These are phyloP conservation scores for Pachyuromys duprasi DNA, from an alignment of 2,797 vertebrate species.

Conservation along the genomic window DNA sequence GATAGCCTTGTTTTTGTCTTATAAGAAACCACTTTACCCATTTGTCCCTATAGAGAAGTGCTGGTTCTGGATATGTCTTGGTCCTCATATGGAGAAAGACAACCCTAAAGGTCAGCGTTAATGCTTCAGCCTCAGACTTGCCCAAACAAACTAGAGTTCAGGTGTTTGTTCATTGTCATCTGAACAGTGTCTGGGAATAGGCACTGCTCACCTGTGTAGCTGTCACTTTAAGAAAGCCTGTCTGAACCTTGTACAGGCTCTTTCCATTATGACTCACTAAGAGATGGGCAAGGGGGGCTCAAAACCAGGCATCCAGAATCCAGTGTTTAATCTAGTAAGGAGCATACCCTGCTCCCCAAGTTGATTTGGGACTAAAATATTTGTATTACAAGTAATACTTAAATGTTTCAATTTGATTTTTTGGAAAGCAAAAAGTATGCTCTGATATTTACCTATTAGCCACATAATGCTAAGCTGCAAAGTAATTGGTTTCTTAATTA, in stretches of 20 bases:
- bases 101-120: neutral
- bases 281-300: neutral
- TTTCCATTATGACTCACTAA: neutral
- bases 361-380: neutral
- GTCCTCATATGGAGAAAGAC: neutral
- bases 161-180: neutral
- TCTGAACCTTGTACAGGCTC: neutral
- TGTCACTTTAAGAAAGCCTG: neutral
- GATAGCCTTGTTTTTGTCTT: neutral
- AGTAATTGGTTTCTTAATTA: constrained; percentile 5
- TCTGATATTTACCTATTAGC: neutral
- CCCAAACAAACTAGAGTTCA: neutral
- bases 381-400: neutral
- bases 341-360: neutral
- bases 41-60: neutral
- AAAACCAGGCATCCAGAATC: neutral
- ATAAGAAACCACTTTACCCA: neutral
- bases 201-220: neutral
- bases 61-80: neutral
- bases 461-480: neutral
- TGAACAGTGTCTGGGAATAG: neutral
- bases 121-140: neutral
- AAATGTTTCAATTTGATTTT: neutral
- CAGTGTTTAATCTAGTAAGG: constrained; percentile 3
- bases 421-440: neutral